A percentile compares a stretch with the other conserved stretches of the same genome.
phyloP scores from a whole-genome alignment of 2,113 vertebrate species.

The Dicentrarchus labrax region DNA sequence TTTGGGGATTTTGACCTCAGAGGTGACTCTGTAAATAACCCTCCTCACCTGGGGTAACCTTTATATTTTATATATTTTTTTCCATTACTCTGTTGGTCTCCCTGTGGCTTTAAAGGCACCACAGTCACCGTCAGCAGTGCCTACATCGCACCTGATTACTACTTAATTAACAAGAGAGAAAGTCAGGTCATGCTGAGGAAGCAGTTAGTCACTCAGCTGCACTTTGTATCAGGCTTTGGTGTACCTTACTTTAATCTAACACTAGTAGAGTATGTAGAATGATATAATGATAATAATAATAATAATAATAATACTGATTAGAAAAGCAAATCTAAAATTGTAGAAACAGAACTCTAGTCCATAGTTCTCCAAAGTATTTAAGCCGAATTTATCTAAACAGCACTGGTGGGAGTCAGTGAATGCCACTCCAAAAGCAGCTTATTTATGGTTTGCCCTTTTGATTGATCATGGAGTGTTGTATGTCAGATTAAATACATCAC shows the following conservation, averaged over 20 bases:
- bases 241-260: background rate
- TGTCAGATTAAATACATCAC: constrained; percentile 31
- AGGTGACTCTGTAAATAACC: constrained; percentile 50
- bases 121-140: constrained; percentile 52
- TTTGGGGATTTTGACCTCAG: constrained; percentile 40
- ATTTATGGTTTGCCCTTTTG: constrained; percentile 11
- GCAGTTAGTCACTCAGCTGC: constrained; percentile 21
- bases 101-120: constrained; percentile 45
- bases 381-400: background rate
- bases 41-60: constrained; percentile 26
- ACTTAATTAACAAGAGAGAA: constrained; percentile 64
- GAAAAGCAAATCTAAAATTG: background rate
- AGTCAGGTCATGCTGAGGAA: constrained; percentile 40
- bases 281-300: background rate
- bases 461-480: constrained; percentile 1
- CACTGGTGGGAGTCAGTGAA: background rate
- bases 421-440: constrained; percentile 15
- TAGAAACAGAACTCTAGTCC: background rate
- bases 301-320: background rate
- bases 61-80: constrained; percentile 29
- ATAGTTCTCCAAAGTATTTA: background rate
- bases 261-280: background rate
- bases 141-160: constrained; percentile 60
- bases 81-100: constrained; percentile 65
- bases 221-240: background rate